Percentiles rank a stretch among this genome's conserved stretches.
phyloP scores from a whole-genome alignment of 2,888 invertebrate genomes.

The Doris montereyensis region DNA sequence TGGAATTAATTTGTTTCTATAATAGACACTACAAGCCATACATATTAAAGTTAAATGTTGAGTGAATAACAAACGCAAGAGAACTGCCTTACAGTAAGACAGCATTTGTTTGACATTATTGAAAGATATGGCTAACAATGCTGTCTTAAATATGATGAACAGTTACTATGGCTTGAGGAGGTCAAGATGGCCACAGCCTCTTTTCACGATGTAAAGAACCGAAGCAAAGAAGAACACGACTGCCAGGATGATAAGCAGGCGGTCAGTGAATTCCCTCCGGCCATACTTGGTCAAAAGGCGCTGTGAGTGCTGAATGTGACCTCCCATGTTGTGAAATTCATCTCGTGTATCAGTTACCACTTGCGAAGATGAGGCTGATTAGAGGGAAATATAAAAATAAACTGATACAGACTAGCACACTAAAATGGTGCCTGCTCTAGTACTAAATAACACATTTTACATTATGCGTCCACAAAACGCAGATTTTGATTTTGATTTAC shows the following conservation, averaged over 20 bases:
- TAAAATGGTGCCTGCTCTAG: neutral
- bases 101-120: no score
- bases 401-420: neutral
- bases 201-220: conserved; percentile 94
- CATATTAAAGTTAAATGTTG: no score
- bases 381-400: conserved; percentile 25
- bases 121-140: no score
- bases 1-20: no score
- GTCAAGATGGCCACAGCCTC: conserved; percentile 74
- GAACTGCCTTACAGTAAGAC: no score
- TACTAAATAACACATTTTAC: neutral
- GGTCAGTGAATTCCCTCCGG: conserved; percentile 94
- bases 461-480: neutral
- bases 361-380: conserved; percentile 66
- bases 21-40: no score
- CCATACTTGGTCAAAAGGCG: conserved; percentile 95
- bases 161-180: no score
- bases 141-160: no score
- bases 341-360: conserved; percentile 68
- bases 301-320: conserved; percentile 89
- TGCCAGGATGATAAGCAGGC: conserved; percentile 79
- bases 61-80: no score
- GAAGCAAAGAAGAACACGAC: conserved; percentile 78
- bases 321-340: conserved; percentile 88
- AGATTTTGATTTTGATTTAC: no score